Evolutionary conservation across 2,888 invertebrate genomes (phyloP).

Genomic region (Ischnus inquisitorius): DNA sequence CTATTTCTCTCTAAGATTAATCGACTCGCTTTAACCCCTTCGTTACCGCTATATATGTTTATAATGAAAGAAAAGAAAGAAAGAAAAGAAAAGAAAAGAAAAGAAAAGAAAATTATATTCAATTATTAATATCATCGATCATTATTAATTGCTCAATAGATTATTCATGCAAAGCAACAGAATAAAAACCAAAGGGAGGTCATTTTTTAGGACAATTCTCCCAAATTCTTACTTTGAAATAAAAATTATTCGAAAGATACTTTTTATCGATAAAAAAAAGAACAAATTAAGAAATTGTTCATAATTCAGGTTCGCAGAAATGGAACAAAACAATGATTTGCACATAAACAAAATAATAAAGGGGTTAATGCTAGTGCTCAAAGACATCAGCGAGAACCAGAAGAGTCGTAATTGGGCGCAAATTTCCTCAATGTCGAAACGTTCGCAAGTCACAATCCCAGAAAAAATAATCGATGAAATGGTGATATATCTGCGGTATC

Average conservation of each 20-base stretch:
- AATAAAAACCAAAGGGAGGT: no score
- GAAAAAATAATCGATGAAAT: constrained; percentile 50
- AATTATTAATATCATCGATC: no score
- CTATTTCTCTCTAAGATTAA: background rate
- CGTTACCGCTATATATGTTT: background rate
- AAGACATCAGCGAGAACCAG: background rate
- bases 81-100: background rate
- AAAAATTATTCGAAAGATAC: no score
- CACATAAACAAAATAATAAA: background rate
- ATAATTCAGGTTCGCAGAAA: no score
- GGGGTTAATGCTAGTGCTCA: background rate
- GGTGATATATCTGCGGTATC: background rate
- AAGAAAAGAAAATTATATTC: no score
- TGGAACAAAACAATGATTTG: background rate
- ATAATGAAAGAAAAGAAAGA: background rate
- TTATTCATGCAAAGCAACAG: no score
- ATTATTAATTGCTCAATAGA: no score
- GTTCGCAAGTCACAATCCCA: constrained; percentile 22
- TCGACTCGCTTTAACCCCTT: background rate
- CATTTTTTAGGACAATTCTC: no score
- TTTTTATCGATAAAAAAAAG: no score
- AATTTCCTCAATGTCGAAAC: background rate
- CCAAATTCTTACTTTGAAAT: no score
- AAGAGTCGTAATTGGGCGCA: background rate
- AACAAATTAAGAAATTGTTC: no score